Evolutionary conservation across 2,113 vertebrate species (phyloP), one percentile per base, ranked within the genome.

Genomic region (Plestiodon gilberti): DNA sequence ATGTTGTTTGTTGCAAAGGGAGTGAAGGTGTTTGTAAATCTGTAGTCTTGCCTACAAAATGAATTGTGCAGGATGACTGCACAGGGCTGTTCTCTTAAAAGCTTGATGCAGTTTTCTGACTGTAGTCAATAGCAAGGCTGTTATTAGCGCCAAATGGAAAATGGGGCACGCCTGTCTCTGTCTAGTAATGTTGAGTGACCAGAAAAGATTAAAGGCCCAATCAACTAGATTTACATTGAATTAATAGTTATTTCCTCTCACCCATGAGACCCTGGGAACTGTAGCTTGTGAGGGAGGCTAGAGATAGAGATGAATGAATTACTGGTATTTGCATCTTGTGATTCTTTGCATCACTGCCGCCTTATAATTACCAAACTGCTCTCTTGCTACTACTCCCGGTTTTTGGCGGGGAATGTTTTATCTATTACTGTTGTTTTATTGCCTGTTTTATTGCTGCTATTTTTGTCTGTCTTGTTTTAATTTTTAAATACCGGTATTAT

Each of bases 1-100:
- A 43, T 83, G 62, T 86, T 55, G 75, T 85, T 81, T 2, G 0
- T 82, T 85, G 33, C 33, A 48, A 82, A 81, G 70, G 35, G 76
- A 9, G 52, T 48, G 25, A 76, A 74, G 52, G 33, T 64, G 18
- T 20, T 79, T 83, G 33, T 62, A 81, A 74, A 86, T 79, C 20
- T 40, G 23, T 64, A 22, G 23, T 40, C 43, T 81, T 67, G 17
- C 35, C 20, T 73, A 28, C 52, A 3, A 62, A 9, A 6, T 30
- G 73, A 33, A 14, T 28, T 4, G 18, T 67, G 5, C 18, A 52
- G 6, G 3, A 48, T 73, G 59, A 13, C 1, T 61, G 52, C 85
- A 78, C 78, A 87, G 73, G 76, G 28, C 59, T 69, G 33, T 83
- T 33, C 28, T 79, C 55, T 7, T 59, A 48, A 43, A 33, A 48